Evolutionary conservation across 2,113 vertebrate genomes (phyloP).

Genomic region (Gavialis gangeticus): DNA sequence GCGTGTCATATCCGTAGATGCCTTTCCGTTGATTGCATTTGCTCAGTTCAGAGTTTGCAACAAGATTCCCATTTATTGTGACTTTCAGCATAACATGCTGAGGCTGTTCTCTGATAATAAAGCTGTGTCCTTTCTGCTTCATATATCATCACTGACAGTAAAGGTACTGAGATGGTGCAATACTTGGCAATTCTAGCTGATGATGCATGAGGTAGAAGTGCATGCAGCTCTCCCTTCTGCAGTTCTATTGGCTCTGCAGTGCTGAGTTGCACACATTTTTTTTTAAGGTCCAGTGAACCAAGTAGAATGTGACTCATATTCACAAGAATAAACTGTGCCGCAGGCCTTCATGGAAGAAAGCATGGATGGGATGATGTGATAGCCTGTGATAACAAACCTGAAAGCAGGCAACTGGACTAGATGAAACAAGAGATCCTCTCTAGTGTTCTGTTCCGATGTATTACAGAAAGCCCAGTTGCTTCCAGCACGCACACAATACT

Average conservation of each 20-base stretch:
- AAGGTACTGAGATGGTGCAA: background rate
- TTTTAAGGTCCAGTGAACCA: background rate
- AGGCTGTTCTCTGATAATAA: constrained; percentile 29
- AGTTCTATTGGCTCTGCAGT: background rate
- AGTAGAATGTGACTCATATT: background rate
- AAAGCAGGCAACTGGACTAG: rapidly evolving
- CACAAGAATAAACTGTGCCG: background rate
- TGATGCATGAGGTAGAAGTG: background rate
- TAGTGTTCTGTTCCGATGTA: background rate
- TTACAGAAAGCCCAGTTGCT: rapidly evolving
- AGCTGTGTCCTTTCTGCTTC: background rate
- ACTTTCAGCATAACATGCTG: background rate
- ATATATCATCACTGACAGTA: background rate
- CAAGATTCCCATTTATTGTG: background rate
- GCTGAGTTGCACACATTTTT: background rate
- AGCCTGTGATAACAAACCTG: rapidly evolving
- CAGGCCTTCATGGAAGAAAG: rapidly evolving
- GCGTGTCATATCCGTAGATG: background rate
- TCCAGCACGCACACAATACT: background rate
- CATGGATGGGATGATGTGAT: background rate
- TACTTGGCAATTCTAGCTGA: background rate
- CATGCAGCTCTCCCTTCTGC: background rate
- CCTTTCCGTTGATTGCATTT: background rate
- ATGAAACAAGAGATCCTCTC: background rate
- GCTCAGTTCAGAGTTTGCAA: background rate